Base-by-base conservation (phyloP, 2,113 vertebrate species). In the Mixornis gularis region DNA sequence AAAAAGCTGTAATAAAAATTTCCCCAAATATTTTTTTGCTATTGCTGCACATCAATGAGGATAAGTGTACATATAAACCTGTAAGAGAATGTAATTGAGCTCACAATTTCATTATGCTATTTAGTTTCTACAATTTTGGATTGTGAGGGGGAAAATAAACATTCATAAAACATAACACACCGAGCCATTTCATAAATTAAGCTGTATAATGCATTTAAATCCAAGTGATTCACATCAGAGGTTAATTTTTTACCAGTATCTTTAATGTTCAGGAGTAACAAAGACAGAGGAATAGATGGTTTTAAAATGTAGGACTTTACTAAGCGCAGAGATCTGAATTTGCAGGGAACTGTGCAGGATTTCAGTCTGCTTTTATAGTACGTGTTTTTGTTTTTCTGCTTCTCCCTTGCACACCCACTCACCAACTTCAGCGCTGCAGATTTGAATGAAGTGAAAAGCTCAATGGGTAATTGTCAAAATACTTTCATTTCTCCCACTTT, bases 361-460 rank as follows among this genome's bases (percentile, higher is more conserved):
- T 72, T 63, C 44, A 58, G 41, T 19, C 71, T 92, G 72, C 34
- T 86, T 96, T 95, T 89, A 74, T 88, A 95, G 78, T 92, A 87
- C 5, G 24, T 89, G 85, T 3, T 89, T 94, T 94, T 83, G 91
- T 81, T 95, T 78, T 79, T 85, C 64, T 92, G 68, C 91, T 56
- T 94, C 74, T 95, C 84, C 71, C 69, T 96, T 91, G 90, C 92
- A 95, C 95, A 95, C 95, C 94, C 95, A 96, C 96, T 89, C 95
- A 73, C 89, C 89, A 91, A 95, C 87, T 92, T 58, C 13, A 51
- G 87, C 15, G 26, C 81, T 10, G 71, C 80, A 68, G 85, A 66
- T 95, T 89, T 94, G 95, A 95, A 96, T 96, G 95, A 89, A 95
- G 83, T 74, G 88, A 86, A 95, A 96, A 95, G 81, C 92, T 94